Evolutionary conservation across 2,113 vertebrate genomes (phyloP), one percentile per base, ranked within the genome.

Genomic region (Phrynosoma platyrhinos): DNA sequence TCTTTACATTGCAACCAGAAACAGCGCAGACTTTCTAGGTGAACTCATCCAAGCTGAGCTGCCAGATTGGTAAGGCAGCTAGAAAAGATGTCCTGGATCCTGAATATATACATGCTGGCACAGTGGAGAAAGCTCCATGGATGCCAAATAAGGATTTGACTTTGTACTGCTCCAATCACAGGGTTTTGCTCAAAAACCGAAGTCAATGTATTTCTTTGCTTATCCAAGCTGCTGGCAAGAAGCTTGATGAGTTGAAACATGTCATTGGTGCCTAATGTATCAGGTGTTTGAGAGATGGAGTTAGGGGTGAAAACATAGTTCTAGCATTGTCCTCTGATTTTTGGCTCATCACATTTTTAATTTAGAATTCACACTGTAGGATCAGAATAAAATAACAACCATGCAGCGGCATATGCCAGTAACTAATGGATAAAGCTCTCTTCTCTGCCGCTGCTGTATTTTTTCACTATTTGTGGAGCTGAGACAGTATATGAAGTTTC

Each of bases 381-480:
- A 69, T 8, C 27, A 30, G n/a, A 62, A 18, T 88, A 87, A 87
- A 86, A 92, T 72, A 86, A 90, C 89, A 90, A 89, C 82, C 27
- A 21, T 8, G 0, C 6, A 32, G 58, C 14, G 58, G 58, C 13
- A 6, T 30, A 64, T 87, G 23, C 86, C 90, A 62, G n/a, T 40
- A 8, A 16, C 80, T 88, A 88, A 87, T 91, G 74, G 83, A 89
- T 58, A 72, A 72, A 80, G 16, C 32, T 58, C 9, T 32, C 47
- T 93, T 83, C 71, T 89, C 36, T 82, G n/a, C 27, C 86, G 52
- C 62, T 90, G 66, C 69, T 95, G 92, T 85, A 71, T 90, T 93
- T 90, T 93, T 95, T 90, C 92, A 90, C 88, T 89, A 62, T 87
- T 81, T 62, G 87, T 32, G 68, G 89, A 36, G n/a, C 82, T 94